Percentiles rank a stretch among this genome's conserved stretches.
phyloP scores from a whole-genome alignment of 2,888 invertebrate species.

The Cenopis cana region DNA sequence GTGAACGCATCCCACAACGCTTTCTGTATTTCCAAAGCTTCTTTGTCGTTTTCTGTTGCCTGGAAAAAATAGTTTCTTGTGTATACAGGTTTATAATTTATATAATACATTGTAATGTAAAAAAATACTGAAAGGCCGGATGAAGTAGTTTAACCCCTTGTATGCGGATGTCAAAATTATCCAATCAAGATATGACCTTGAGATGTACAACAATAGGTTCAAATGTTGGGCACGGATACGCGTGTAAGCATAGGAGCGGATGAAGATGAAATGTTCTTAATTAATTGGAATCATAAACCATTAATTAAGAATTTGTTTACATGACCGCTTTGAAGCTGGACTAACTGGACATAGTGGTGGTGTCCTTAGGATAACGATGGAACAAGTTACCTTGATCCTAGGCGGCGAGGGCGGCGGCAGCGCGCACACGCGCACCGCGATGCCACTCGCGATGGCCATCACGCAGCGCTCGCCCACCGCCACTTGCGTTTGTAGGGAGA shows the following conservation, averaged over 20 bases:
- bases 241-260: too few species aligned
- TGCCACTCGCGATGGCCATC: slow-evolving; percentile 95
- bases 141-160: not conserved
- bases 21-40: slow-evolving; percentile 75
- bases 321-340: not conserved
- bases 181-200: too few species aligned
- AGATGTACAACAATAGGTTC: too few species aligned
- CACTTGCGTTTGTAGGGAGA: slow-evolving; percentile 92
- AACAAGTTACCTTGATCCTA: slow-evolving; percentile 64
- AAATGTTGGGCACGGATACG: too few species aligned
- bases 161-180: not conserved
- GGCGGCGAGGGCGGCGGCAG: slow-evolving; percentile 87
- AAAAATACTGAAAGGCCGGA: not conserved
- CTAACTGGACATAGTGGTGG: not conserved
- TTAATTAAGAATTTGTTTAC: not conserved
- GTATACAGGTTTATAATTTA: not conserved
- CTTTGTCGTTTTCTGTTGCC: slow-evolving; percentile 78
- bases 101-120: not conserved
- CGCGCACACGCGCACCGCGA: slow-evolving; percentile 91
- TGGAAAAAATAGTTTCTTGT: slow-evolving; percentile 49
- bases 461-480: slow-evolving; percentile 95
- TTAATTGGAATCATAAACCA: not conserved
- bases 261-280: too few species aligned
- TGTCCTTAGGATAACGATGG: not conserved
- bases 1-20: slow-evolving; percentile 75